These are phyloP conservation scores for Nomada fucata DNA, from an alignment of 2,888 invertebrate genomes.

Conservation along the genomic window DNA sequence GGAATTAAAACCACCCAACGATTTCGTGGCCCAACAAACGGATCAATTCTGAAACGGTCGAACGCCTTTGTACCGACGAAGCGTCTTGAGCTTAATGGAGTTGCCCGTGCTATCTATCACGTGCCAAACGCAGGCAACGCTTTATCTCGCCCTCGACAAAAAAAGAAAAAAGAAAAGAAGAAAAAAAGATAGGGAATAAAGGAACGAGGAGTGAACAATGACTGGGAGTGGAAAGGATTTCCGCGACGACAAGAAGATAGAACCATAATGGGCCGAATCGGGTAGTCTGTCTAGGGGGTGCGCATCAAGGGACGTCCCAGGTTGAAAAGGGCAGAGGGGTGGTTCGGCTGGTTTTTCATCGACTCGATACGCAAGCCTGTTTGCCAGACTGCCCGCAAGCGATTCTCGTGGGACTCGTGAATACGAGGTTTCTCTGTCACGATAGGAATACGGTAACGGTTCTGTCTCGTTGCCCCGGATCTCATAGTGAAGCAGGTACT, in stretches of 20 bases:
- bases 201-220: conserved; percentile 31
- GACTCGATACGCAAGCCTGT: background rate
- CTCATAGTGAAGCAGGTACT: background rate
- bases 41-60: conserved; percentile 3
- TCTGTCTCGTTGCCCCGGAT: background rate
- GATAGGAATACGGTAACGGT: conserved; percentile 29
- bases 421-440: conserved; percentile 44
- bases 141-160: background rate
- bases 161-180: too few species aligned
- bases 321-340: conserved; percentile 14
- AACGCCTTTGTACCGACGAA: background rate
- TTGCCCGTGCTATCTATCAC: conserved; percentile 30
- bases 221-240: conserved; percentile 17
- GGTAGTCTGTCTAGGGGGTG: conserved; percentile 33
- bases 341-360: conserved; percentile 35
- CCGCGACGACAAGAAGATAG: conserved; percentile 48
- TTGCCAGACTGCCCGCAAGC: background rate
- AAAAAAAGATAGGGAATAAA: background rate
- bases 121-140: conserved; percentile 38
- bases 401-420: conserved; percentile 28
- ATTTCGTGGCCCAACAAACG: background rate
- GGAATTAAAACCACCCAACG: background rate
- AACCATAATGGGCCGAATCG: conserved; percentile 60
- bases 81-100: conserved; percentile 21
- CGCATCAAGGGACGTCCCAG: conserved; percentile 6